These are phyloP conservation scores for Caenorhabditis briggsae DNA, from an alignment of 1,140 invertebrate genomes.

Conservation along the genomic window DNA sequence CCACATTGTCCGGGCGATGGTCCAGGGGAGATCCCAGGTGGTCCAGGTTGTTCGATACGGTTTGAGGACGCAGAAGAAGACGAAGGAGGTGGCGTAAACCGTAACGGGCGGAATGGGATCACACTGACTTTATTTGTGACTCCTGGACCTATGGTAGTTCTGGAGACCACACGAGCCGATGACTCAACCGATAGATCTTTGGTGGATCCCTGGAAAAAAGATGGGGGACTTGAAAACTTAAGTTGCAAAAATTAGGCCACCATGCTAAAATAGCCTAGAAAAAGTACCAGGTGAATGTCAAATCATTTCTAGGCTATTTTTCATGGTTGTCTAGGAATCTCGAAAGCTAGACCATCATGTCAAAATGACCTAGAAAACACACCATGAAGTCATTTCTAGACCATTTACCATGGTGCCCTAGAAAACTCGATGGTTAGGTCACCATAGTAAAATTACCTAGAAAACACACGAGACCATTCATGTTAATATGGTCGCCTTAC, in stretches of 20 bases:
- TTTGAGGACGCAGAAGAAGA: not conserved
- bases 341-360: too few species aligned
- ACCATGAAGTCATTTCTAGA: too few species aligned
- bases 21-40: not conserved
- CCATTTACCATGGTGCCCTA: too few species aligned
- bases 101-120: conserved; percentile 25
- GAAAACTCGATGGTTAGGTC: too few species aligned
- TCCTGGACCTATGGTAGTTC: conserved; percentile 21
- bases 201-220: conserved; percentile 6
- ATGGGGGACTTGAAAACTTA: not conserved
- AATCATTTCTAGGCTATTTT: too few species aligned
- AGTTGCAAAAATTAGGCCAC: too few species aligned
- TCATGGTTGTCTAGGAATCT: too few species aligned
- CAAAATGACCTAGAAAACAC: not conserved
- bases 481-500: too few species aligned
- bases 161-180: not conserved
- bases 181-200: conserved; percentile 33
- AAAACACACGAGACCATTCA: not conserved
- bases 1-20: conserved; percentile 41
- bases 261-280: too few species aligned
- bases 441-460: not conserved
- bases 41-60: not conserved
- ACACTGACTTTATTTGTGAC: conserved; percentile 48
- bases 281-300: too few species aligned
- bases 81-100: not conserved